Evolutionary conservation across 2,888 invertebrate genomes (phyloP).

Genomic region (Furcula furcula): DNA sequence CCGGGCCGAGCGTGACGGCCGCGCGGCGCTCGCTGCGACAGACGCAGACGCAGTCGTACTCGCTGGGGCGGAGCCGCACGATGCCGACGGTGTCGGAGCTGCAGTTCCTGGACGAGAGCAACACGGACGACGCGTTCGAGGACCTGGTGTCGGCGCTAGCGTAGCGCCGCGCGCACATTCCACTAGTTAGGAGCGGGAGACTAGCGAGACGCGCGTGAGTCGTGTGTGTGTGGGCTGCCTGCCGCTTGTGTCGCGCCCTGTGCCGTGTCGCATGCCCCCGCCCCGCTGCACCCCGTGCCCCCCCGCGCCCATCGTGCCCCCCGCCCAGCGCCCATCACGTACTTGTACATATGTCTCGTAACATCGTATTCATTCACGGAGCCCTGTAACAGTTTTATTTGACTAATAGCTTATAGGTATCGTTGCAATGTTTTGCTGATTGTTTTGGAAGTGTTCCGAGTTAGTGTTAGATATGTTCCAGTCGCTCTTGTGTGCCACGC

Average conservation of each 20-base stretch:
- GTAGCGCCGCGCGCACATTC: slow-evolving; percentile 67
- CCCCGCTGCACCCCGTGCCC: slow-evolving; percentile 26
- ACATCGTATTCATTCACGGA: slow-evolving; percentile 60
- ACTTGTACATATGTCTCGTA: slow-evolving; percentile 64
- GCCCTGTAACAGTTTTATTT: slow-evolving; percentile 74
- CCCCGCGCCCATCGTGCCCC: slow-evolving; percentile 27
- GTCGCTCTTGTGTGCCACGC: neutral
- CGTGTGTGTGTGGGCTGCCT: slow-evolving; percentile 77
- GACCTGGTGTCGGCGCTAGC: slow-evolving; percentile 87
- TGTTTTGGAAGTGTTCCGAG: slow-evolving; percentile 58
- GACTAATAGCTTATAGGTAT: slow-evolving; percentile 76
- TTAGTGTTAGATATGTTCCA: slow-evolving; percentile 34
- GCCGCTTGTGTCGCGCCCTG: slow-evolving; percentile 67
- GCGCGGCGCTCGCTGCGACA: slow-evolving; percentile 61
- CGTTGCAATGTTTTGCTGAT: slow-evolving; percentile 67
- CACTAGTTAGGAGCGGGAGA: slow-evolving; percentile 70
- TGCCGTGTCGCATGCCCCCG: slow-evolving; percentile 36
- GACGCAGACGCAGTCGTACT: slow-evolving; percentile 45
- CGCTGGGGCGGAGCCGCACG: slow-evolving; percentile 87
- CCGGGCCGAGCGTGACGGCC: slow-evolving; percentile 39
- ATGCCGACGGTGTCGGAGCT: slow-evolving; percentile 87
- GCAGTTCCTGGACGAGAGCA: slow-evolving; percentile 87
- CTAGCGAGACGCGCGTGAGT: slow-evolving; percentile 79
- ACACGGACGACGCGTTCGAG: slow-evolving; percentile 94
- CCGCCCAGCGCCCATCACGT: slow-evolving; percentile 39